A percentile compares a stretch with the other conserved stretches of the same genome.
Evolutionary conservation across 2,888 invertebrate species (phyloP).

Genomic region (Theretra japonica): DNA sequence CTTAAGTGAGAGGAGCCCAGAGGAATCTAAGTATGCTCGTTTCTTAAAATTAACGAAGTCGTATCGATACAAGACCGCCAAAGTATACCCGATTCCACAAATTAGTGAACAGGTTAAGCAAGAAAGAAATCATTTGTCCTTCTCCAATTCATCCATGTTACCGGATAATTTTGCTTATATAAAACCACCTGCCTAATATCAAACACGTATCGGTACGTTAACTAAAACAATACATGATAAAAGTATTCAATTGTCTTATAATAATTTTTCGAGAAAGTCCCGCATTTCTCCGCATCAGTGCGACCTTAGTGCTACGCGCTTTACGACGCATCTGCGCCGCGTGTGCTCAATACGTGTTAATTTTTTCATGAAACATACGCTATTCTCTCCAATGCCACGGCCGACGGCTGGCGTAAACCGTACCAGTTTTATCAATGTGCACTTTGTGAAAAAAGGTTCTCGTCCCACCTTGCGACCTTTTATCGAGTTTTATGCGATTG

Average conservation of each 20-base stretch:
- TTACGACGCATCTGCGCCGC: conserved; percentile 12
- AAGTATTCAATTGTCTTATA: too few species aligned
- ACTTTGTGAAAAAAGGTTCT: neutral
- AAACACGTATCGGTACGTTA: too few species aligned
- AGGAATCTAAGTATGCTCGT: too few species aligned
- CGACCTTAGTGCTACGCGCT: conserved; percentile 4
- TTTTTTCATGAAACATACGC: conserved; percentile 6
- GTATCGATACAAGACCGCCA: too few species aligned
- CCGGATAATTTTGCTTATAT: too few species aligned
- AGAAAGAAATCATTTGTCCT: too few species aligned
- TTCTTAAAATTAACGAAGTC: too few species aligned
- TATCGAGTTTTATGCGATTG: neutral
- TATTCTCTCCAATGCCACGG: conserved; percentile 6
- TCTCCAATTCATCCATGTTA: too few species aligned
- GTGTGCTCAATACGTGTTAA: conserved; percentile 2
- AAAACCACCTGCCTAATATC: too few species aligned
- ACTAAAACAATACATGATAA: neutral
- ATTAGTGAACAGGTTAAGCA: too few species aligned
- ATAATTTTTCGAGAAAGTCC: neutral
- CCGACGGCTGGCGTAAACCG: neutral
- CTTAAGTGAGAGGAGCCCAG: too few species aligned
- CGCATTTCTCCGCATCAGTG: neutral
- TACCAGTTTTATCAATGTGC: conserved; percentile 13
- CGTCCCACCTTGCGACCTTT: neutral
- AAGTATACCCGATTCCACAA: too few species aligned